Conservation (phyloP, 2,888 invertebrate genomes). For the Leucoma salicis region DNA sequence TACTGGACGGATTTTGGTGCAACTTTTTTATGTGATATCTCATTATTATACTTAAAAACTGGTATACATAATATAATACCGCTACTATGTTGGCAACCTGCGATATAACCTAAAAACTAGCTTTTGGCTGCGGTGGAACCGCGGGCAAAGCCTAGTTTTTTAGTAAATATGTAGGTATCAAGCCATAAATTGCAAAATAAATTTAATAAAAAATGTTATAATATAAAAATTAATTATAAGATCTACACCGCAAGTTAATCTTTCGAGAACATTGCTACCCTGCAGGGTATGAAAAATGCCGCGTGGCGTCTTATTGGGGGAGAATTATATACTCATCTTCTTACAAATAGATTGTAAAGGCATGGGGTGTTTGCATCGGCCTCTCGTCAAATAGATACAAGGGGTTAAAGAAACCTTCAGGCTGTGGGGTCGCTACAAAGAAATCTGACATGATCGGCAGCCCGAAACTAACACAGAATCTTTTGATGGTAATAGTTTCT, state of each 20-base stretch:
- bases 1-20: too few species aligned
- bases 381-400: conserved; percentile 62
- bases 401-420: conserved; percentile 46
- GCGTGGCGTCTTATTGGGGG: conserved; percentile 54
- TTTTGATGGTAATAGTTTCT: conserved; percentile 24
- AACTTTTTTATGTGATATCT: too few species aligned
- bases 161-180: too few species aligned
- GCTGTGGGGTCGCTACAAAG: conserved; percentile 53
- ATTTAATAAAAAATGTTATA: neutral
- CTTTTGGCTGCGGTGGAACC: too few species aligned
- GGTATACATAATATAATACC: too few species aligned
- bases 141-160: too few species aligned
- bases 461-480: conserved; percentile 40
- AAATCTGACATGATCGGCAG: conserved; percentile 49
- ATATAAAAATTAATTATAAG: conserved; percentile 8
- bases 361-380: conserved; percentile 47
- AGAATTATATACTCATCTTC: conserved; percentile 73
- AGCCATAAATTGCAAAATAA: neutral
- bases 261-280: conserved; percentile 41
- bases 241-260: conserved; percentile 29
- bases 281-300: conserved; percentile 62
- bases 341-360: conserved; percentile 75
- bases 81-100: too few species aligned
- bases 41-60: too few species aligned
- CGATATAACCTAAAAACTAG: too few species aligned